A percentile compares a stretch with the other conserved stretches of the same genome.
Conservation (phyloP, 2,888 invertebrate species). For the Hirtodrosophila alboralis region DNA sequence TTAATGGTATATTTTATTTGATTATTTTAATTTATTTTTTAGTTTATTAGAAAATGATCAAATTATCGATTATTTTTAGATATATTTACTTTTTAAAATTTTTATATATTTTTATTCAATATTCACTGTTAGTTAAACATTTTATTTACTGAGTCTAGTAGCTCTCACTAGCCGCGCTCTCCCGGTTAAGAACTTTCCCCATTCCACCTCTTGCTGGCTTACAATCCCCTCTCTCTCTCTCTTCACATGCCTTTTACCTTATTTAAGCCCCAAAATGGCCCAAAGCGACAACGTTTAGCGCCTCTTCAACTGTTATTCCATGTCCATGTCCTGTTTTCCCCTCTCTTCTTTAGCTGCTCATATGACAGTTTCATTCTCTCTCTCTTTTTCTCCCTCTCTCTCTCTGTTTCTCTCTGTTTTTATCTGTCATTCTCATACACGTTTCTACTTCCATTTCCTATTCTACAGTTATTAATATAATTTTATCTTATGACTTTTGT, state of each 20-base stretch:
- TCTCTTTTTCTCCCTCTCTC: neutral
- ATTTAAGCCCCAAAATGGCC: constrained; percentile 54
- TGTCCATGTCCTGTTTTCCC: neutral
- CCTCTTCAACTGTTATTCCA: constrained; percentile 15
- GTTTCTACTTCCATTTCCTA: neutral
- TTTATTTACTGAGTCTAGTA: no score
- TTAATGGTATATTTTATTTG: no score
- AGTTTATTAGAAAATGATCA: no score
- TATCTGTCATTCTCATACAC: constrained; percentile 1
- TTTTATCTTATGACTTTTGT: constrained; percentile 79
- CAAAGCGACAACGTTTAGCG: constrained; percentile 67
- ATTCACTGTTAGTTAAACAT: no score
- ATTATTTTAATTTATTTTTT: no score
- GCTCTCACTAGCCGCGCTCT: no score
- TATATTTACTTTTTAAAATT: no score
- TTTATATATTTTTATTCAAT: no score
- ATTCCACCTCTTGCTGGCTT: neutral
- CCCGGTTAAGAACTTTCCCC: no score
- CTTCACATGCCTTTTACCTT: neutral
- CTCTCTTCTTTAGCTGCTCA: neutral
- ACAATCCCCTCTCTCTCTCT: neutral
- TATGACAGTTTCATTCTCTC: neutral
- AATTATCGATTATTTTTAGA: no score
- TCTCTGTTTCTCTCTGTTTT: neutral
- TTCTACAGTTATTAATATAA: constrained; percentile 74